Percentiles rank a stretch among this genome's conserved stretches.
These are phyloP conservation scores for Onychostruthus taczanowskii DNA, from an alignment of 2,113 vertebrate species.

Conservation along the genomic window DNA sequence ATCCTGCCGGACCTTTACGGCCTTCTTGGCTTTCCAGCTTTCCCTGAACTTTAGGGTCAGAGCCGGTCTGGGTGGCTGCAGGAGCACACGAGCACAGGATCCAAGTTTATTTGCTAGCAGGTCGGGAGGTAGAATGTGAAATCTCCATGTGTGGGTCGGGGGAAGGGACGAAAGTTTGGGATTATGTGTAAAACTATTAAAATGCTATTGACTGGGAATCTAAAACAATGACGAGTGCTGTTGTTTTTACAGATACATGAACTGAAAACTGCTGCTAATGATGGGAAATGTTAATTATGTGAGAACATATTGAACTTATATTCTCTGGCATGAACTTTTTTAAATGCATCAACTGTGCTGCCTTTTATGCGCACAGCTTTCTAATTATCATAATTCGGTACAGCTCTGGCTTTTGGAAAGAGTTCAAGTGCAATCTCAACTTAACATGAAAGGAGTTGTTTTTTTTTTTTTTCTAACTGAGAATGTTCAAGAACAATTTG, in stretches of 20 bases:
- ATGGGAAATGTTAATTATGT: conserved; percentile 82
- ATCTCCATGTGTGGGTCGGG: background rate
- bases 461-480: conserved; percentile 10
- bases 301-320: conserved; percentile 83
- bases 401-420: conserved; percentile 74
- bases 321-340: conserved; percentile 78
- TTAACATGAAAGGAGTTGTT: conserved; percentile 74
- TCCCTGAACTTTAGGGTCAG: background rate
- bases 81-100: background rate
- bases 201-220: conserved; percentile 58
- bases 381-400: conserved; percentile 83
- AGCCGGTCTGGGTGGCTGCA: background rate
- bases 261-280: conserved; percentile 80
- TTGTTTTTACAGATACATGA: conserved; percentile 76
- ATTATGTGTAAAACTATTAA: conserved; percentile 64
- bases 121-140: conserved; percentile 10
- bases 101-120: background rate
- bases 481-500: conserved; percentile 74
- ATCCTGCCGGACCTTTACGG: background rate
- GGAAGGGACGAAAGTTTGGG: conserved; percentile 31
- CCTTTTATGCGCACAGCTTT: conserved; percentile 78
- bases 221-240: conserved; percentile 65
- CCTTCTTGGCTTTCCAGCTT: background rate
- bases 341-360: conserved; percentile 73
- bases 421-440: conserved; percentile 78